Conservation (phyloP, 2,113 vertebrate species). For the Nicator chloris region DNA sequence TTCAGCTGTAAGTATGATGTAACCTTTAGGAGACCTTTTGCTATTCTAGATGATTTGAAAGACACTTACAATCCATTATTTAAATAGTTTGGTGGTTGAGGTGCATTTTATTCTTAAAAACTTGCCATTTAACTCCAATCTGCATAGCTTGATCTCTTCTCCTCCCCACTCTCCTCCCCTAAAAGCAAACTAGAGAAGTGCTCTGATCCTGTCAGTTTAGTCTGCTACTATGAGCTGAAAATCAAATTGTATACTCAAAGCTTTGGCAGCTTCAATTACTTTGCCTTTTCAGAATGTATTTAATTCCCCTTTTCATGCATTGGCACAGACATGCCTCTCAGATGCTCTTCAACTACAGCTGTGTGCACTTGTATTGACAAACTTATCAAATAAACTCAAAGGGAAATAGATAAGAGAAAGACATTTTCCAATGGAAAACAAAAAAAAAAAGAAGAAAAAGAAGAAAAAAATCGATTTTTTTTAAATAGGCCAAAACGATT, state of each 20-base stretch:
- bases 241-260: background rate
- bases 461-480: background rate
- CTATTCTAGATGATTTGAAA: background rate
- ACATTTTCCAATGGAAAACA: background rate
- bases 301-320: background rate
- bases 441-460: background rate
- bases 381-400: background rate
- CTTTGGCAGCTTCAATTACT: background rate
- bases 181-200: background rate
- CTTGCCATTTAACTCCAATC: background rate
- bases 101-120: background rate
- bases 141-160: background rate
- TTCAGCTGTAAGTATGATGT: background rate
- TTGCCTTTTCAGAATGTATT: background rate
- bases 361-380: background rate
- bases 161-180: fast-evolving
- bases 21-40: background rate
- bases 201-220: background rate
- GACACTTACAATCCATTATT: background rate
- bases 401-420: background rate
- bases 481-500: background rate
- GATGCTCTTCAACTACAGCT: background rate
- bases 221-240: background rate
- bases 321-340: background rate
- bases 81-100: background rate